Conservation (phyloP, 2,888 invertebrate genomes). For the Plebejus anna region DNA sequence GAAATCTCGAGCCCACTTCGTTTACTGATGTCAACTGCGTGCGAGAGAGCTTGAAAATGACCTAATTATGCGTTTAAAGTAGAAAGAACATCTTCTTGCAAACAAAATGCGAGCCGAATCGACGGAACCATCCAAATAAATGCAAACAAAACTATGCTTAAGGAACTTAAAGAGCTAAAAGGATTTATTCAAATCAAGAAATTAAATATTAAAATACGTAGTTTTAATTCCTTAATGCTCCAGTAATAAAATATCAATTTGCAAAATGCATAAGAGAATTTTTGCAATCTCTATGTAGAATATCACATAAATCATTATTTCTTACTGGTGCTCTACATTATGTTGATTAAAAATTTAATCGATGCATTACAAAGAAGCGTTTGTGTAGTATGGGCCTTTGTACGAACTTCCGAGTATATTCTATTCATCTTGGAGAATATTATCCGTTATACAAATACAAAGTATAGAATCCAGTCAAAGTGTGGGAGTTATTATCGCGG, state of each 20-base stretch:
- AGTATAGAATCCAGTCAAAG: neutral
- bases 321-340: neutral
- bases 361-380: slow-evolving; percentile 2
- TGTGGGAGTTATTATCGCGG: slow-evolving; percentile 6
- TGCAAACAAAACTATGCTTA: neutral
- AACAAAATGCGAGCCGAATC: neutral
- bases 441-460: neutral
- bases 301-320: slow-evolving; percentile 17
- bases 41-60: slow-evolving; percentile 22
- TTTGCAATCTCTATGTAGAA: neutral
- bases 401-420: neutral
- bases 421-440: slow-evolving; percentile 13
- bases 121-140: neutral
- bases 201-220: neutral
- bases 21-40: slow-evolving; percentile 3
- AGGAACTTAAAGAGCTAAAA: neutral
- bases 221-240: neutral
- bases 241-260: neutral
- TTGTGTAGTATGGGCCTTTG: slow-evolving; percentile 15
- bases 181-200: neutral
- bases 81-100: neutral
- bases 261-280: neutral
- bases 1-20: slow-evolving; percentile 16
- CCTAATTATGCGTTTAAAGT: slow-evolving; percentile 5
- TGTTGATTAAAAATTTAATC: slow-evolving; percentile 26